These are phyloP conservation scores for Lochmaea crataegi DNA, from an alignment of 2,888 invertebrate genomes.

Conservation along the genomic window DNA sequence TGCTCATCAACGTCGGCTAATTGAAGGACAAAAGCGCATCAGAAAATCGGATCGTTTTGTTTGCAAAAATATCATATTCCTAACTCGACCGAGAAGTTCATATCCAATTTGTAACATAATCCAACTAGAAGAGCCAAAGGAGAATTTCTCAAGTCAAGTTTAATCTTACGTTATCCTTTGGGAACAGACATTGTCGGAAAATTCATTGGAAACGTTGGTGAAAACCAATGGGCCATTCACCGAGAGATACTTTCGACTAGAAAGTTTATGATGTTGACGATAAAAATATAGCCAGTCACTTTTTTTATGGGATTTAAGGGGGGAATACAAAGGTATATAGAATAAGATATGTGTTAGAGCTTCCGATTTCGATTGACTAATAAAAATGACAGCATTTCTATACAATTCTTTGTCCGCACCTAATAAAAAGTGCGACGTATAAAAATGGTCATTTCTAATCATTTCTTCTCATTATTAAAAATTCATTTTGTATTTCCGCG, in stretches of 20 bases:
- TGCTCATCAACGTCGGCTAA: not conserved
- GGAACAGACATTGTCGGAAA: slow-evolving; percentile 41
- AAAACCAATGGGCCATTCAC: slow-evolving; percentile 29
- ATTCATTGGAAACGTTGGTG: slow-evolving; percentile 36
- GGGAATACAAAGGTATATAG: not conserved
- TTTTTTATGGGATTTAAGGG: not conserved
- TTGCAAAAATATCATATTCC: slow-evolving; percentile 33
- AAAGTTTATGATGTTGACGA: slow-evolving; percentile 25
- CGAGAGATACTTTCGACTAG: slow-evolving; percentile 8
- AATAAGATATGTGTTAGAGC: no score
- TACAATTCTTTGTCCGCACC: no score
- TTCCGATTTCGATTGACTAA: no score
- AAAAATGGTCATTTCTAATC: no score
- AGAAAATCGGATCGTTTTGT: no score
- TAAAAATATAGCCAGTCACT: not conserved
- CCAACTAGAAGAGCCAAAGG: slow-evolving; percentile 29
- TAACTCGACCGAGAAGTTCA: slow-evolving; percentile 31
- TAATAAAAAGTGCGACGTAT: no score
- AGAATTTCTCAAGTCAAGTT: slow-evolving; percentile 38
- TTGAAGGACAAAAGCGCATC: slow-evolving; percentile 21
- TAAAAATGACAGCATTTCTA: no score
- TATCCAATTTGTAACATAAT: slow-evolving; percentile 41
- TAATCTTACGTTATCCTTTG: slow-evolving; percentile 44
- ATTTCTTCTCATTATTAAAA: no score
- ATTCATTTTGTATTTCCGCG: no score